phyloP scores from a whole-genome alignment of 2,113 vertebrate species.

The Megalops atlanticus region DNA sequence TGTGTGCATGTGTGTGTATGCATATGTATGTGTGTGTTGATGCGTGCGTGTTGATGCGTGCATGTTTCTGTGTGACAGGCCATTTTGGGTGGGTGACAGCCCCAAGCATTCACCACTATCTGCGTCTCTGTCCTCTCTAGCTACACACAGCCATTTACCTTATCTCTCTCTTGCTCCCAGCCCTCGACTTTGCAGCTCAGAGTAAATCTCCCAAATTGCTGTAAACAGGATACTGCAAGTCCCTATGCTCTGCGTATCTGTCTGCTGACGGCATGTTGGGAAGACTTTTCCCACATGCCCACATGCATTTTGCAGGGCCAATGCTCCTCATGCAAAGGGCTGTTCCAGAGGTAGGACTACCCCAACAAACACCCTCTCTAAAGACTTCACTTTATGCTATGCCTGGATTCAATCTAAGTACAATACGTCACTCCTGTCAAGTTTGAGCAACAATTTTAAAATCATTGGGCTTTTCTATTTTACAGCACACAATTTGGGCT shows the following conservation, averaged over 20 bases:
- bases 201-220: constrained; percentile 21
- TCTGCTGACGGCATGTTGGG: constrained; percentile 6
- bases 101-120: not conserved
- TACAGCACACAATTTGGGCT: no score
- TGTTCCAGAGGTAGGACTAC: no score
- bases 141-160: not conserved
- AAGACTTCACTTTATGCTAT: no score
- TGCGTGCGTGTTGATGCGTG: constrained; percentile 32
- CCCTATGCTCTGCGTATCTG: not conserved
- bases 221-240: constrained; percentile 30
- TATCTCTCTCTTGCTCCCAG: constrained; percentile 17
- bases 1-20: not conserved
- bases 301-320: not conserved
- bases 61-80: constrained; percentile 33
- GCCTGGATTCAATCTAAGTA: no score
- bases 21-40: constrained; percentile 18
- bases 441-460: no score
- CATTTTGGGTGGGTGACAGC: not conserved
- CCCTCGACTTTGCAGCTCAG: constrained; percentile 2
- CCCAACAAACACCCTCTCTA: no score
- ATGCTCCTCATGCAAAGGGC: no score
- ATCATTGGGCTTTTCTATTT: no score
- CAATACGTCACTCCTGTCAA: no score
- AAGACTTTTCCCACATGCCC: constrained; percentile 20
- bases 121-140: constrained; percentile 12